Base-by-base conservation (phyloP, 2,888 invertebrate species). In the Synanthedon tipuliformis region DNA sequence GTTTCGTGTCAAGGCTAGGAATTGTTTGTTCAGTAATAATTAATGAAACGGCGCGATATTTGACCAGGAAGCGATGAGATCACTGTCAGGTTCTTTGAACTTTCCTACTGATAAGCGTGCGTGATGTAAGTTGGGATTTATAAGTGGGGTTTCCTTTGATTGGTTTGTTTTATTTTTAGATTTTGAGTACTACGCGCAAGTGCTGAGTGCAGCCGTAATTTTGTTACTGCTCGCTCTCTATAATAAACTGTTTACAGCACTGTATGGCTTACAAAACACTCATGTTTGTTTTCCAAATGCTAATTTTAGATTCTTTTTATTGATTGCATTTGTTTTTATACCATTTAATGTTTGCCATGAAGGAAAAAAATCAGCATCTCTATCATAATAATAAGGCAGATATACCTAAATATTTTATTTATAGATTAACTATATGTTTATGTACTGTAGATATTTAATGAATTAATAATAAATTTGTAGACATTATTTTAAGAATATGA, bases 1-100 rank as follows among this genome's bases (percentile, higher is more conserved):
- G 62, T 58, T 57, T 63, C 57, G 52, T 60, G 57, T 61, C 65
- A 68, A 69, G 68, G 69, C 58, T 71, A 60, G 55, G 57, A 51
- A 50, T 61, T 64, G 61, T 64, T 65, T 67, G 59, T 61, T 59
- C 57, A 55, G 50, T 58, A 56, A 57, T 56, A 59, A 65, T 73
- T 67, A 62, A 61, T 61, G 58, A 61, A 64, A 69, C 70, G 73
- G 70, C 73, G 70, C 71, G 63, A 64, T 69, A 63, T 71, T 69
- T 60, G 68, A 68, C 64, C 67, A 77, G 74, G 73, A 75, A 78
- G 64, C 61, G 73, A 71, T 84, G 78, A 82, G 81, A 85, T 82
- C 82, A 84, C 62, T 59, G 61, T 66, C 34, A 57, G 58, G 73
- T 71, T 72, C 71, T 73, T 75, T 75, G 71, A 75, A 70, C 72